phyloP scores from a whole-genome alignment of 2,113 vertebrate genomes.

The Scytalopus superciliaris region DNA sequence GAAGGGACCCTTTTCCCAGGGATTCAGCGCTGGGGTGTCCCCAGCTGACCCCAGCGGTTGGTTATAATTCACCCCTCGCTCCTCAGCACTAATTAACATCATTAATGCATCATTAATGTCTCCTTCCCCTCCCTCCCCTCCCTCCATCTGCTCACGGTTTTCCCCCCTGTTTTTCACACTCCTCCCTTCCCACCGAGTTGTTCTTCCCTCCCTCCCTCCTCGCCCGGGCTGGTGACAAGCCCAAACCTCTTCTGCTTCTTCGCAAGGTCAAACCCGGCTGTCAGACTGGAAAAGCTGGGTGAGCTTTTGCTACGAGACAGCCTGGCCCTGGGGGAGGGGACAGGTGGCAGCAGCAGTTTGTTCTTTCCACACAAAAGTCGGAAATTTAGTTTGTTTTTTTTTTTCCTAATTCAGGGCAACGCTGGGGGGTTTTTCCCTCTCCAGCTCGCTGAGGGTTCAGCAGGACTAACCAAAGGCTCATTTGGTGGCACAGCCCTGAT shows the following conservation, averaged over 20 bases:
- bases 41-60: neutral
- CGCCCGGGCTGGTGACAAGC: neutral
- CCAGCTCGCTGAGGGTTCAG: neutral
- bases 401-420: neutral
- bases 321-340: neutral
- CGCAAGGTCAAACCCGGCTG: neutral
- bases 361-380: neutral
- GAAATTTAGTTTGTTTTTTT: neutral
- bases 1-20: neutral
- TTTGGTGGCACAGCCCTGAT: neutral
- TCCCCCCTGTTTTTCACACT: neutral
- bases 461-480: neutral
- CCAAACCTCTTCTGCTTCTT: neutral
- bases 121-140: neutral
- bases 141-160: neutral
- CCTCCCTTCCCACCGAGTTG: fast-evolving
- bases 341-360: neutral
- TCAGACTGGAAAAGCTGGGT: neutral
- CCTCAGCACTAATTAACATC: neutral
- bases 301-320: neutral
- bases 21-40: too few species aligned
- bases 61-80: neutral
- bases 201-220: neutral
- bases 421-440: neutral
- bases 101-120: neutral